A percentile compares a stretch with the other conserved stretches of the same genome.
Conservation (phyloP, 2,113 vertebrate species). For the Ptyas mucosa region DNA sequence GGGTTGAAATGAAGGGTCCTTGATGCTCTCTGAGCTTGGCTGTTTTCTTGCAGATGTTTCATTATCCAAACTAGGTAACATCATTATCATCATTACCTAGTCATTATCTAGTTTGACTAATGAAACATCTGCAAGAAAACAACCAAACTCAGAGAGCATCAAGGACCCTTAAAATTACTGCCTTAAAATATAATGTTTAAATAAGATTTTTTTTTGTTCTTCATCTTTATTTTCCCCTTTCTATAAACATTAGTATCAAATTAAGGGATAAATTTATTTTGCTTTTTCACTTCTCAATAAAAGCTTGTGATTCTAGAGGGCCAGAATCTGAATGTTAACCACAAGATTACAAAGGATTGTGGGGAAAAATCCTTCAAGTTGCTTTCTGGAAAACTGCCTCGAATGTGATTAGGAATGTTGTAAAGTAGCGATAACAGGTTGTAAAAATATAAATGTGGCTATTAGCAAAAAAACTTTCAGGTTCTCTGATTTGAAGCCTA, state of each 20-base stretch:
- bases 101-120: neutral
- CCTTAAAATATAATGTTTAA: neutral
- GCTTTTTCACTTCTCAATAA: neutral
- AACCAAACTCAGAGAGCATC: no score
- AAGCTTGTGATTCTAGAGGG: neutral
- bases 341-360: neutral
- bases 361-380: neutral
- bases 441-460: neutral
- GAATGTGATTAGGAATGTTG: neutral
- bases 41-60: no score
- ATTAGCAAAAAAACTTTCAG: neutral
- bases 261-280: neutral
- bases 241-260: neutral
- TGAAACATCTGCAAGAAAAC: neutral
- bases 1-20: neutral
- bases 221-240: neutral
- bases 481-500: neutral
- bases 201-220: neutral
- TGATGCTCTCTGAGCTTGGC: no score
- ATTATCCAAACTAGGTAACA: neutral
- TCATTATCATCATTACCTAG: neutral
- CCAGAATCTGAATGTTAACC: neutral
- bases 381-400: neutral
- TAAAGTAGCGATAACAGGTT: neutral
- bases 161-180: neutral